Evolutionary conservation across 1,140 invertebrate genomes (phyloP).

Genomic region (Acromyrmex echinatior): DNA sequence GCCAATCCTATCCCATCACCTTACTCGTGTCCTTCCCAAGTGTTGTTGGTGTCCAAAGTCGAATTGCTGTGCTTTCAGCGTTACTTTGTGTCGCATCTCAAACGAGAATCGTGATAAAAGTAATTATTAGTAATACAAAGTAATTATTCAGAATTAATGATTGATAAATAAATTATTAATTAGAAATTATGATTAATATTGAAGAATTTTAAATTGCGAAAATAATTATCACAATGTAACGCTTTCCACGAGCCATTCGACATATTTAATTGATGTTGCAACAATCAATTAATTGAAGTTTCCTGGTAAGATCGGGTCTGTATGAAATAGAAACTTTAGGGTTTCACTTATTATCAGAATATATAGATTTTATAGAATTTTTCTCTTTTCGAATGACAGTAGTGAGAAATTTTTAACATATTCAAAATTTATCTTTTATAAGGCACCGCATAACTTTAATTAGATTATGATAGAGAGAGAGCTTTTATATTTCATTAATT

Average conservation of each 20-base stretch:
- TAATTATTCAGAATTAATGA: background rate
- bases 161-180: background rate
- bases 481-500: constrained; percentile 11
- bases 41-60: constrained; percentile 4
- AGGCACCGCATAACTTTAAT: constrained; percentile 51
- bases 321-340: constrained; percentile 56
- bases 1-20: background rate
- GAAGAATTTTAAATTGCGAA: background rate
- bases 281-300: constrained; percentile 58
- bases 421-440: constrained; percentile 30
- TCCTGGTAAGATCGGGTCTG: constrained; percentile 74
- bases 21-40: background rate
- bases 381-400: constrained; percentile 43
- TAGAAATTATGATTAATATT: background rate
- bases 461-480: constrained; percentile 36
- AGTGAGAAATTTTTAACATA: background rate
- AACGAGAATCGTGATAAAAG: background rate
- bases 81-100: background rate
- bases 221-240: constrained; percentile 14
- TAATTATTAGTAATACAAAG: background rate
- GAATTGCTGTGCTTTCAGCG: constrained; percentile 28
- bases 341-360: constrained; percentile 7
- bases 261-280: constrained; percentile 51
- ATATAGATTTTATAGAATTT: constrained; percentile 12
- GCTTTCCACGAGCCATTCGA: constrained; percentile 34